These are phyloP conservation scores for Butorides virescens DNA, from an alignment of 2,113 vertebrate species.

Conservation along the genomic window DNA sequence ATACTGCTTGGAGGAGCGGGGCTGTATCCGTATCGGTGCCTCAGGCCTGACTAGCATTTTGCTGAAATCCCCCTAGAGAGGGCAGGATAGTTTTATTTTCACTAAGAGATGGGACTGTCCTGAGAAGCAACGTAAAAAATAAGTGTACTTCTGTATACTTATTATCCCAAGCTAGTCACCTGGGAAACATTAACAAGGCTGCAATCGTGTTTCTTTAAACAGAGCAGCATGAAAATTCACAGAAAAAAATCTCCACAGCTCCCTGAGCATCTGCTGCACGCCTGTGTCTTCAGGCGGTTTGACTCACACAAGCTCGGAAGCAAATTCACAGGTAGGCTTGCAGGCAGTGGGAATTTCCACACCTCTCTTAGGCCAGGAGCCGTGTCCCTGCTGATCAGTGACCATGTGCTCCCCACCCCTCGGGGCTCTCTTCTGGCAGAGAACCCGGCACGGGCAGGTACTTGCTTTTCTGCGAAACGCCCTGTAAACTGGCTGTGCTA, in stretches of 20 bases:
- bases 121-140: background rate
- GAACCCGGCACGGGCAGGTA: rapidly evolving
- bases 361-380: background rate
- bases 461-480: background rate
- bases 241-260: background rate
- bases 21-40: background rate
- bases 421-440: background rate
- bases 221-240: background rate
- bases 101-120: background rate
- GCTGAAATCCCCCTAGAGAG: background rate
- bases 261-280: background rate
- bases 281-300: background rate
- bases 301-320: background rate
- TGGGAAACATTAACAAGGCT: background rate
- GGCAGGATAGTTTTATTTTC: background rate
- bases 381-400: background rate
- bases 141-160: background rate
- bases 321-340: background rate
- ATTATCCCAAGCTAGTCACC: background rate
- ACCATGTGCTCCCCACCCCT: background rate
- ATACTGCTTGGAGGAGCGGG: background rate
- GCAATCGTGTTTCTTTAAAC: background rate
- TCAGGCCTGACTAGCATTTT: background rate
- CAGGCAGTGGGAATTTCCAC: background rate
- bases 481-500: background rate